phyloP scores from a whole-genome alignment of 2,888 invertebrate genomes.

The Drosophila setosimentum region DNA sequence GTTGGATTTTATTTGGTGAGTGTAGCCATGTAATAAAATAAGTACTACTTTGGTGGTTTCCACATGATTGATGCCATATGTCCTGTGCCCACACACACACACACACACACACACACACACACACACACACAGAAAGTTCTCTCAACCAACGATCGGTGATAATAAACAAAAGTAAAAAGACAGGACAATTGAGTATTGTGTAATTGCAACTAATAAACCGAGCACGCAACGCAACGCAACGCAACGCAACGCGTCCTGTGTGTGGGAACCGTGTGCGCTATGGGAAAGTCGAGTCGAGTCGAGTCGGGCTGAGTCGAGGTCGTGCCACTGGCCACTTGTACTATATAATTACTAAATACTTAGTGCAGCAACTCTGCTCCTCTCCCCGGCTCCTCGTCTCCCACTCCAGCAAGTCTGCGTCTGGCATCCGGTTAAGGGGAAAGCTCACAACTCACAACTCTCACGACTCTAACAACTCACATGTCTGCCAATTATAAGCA shows the following conservation, averaged over 20 bases:
- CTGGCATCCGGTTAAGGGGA: constrained; percentile 60
- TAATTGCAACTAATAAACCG: constrained; percentile 69
- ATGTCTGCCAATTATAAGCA: constrained; percentile 79
- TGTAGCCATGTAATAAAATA: constrained; percentile 33
- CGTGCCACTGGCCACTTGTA: constrained; percentile 36
- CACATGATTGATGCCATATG: constrained; percentile 81
- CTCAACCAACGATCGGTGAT: constrained; percentile 50
- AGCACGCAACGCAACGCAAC: constrained; percentile 57
- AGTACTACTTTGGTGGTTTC: constrained; percentile 69
- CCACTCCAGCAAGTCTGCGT: constrained; percentile 1
- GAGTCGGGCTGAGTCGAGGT: constrained; percentile 21
- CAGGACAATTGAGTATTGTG: constrained; percentile 58
- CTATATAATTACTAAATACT: constrained; percentile 65
- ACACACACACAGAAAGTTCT: not conserved
- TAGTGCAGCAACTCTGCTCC: constrained; percentile 30
- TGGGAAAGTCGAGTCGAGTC: constrained; percentile 50
- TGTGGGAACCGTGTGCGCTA: constrained; percentile 69
- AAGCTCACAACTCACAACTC: constrained; percentile 49
- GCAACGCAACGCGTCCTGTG: constrained; percentile 8
- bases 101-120: not conserved
- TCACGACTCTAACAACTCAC: constrained; percentile 56
- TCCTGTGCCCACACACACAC: constrained; percentile 25
- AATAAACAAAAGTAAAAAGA: constrained; percentile 38
- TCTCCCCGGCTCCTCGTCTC: not conserved
- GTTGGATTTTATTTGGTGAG: constrained; percentile 1